A percentile compares a stretch with the other conserved stretches of the same genome.
Conservation (phyloP, 2,797 vertebrate genomes). For the Rhinogobio ventralis region DNA sequence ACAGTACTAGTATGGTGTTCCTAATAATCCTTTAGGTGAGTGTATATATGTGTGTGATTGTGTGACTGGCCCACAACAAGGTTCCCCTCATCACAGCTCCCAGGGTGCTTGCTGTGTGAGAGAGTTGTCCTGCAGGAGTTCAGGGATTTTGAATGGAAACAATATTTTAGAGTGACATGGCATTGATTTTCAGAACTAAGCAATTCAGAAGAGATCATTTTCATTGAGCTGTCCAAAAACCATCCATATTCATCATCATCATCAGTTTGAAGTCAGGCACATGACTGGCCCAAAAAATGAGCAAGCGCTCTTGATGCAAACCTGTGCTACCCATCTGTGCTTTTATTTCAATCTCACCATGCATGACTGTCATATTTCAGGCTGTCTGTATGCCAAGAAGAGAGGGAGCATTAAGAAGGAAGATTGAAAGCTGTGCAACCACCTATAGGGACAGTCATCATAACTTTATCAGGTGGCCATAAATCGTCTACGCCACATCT, state of each 20-base stretch:
- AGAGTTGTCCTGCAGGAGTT: not conserved
- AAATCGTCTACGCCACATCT: slow-evolving; percentile 70
- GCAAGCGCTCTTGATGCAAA: slow-evolving; percentile 16
- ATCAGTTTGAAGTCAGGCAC: slow-evolving; percentile 22
- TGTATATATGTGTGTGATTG: too few relatives aligned
- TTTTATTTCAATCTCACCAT: slow-evolving; percentile 45
- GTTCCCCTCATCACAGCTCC: too few relatives aligned
- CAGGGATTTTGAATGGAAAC: not conserved
- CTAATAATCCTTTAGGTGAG: too few relatives aligned
- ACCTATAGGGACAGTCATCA: slow-evolving; percentile 66
- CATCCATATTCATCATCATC: slow-evolving; percentile 16
- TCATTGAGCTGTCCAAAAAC: not conserved
- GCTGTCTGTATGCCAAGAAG: slow-evolving; percentile 1
- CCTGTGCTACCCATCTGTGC: slow-evolving; percentile 32
- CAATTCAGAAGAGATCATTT: not conserved
- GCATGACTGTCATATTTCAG: slow-evolving; percentile 47
- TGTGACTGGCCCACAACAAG: not conserved
- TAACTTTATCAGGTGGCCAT: slow-evolving; percentile 68
- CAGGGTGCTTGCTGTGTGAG: not conserved
- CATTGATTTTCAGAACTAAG: not conserved
- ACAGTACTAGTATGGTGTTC: too few relatives aligned
- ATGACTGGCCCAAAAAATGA: slow-evolving; percentile 30
- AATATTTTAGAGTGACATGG: not conserved
- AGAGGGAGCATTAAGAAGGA: not conserved
- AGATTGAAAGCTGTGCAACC: slow-evolving; percentile 55